A percentile compares a stretch with the other conserved stretches of the same genome.
Conservation (phyloP, 1,140 invertebrate species). For the Branchinecta lynchi region DNA sequence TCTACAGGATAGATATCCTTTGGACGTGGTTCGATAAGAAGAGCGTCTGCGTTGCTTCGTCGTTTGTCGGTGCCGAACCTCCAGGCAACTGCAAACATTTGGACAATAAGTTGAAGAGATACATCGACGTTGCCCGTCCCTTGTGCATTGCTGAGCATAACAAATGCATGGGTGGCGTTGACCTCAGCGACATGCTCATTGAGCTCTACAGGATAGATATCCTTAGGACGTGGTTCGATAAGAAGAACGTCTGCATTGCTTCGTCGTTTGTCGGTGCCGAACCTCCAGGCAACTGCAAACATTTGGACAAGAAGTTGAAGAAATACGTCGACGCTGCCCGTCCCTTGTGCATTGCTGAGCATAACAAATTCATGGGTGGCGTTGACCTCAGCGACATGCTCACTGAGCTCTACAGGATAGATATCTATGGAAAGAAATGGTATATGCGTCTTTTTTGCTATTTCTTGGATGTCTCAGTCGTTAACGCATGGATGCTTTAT, state of each 20-base stretch:
- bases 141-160: slow-evolving; percentile 31
- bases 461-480: no score
- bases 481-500: no score
- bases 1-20: slow-evolving; percentile 27
- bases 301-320: slow-evolving; percentile 27
- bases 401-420: slow-evolving; percentile 30
- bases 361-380: slow-evolving; percentile 31
- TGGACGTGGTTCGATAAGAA: slow-evolving; percentile 36
- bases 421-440: slow-evolving; percentile 18
- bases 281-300: slow-evolving; percentile 26
- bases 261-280: slow-evolving; percentile 30
- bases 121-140: slow-evolving; percentile 22
- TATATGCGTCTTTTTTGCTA: slow-evolving; percentile 20
- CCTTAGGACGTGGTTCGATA: slow-evolving; percentile 33
- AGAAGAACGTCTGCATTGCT: slow-evolving; percentile 31
- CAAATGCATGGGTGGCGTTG: slow-evolving; percentile 29
- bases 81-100: slow-evolving; percentile 27
- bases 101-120: slow-evolving; percentile 25
- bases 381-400: slow-evolving; percentile 33
- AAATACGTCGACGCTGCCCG: slow-evolving; percentile 23
- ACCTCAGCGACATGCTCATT: slow-evolving; percentile 33
- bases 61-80: slow-evolving; percentile 29
- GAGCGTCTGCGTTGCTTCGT: slow-evolving; percentile 30
- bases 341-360: slow-evolving; percentile 26
- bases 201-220: slow-evolving; percentile 28